phyloP scores from a whole-genome alignment of 2,888 invertebrate species.

The Lomographa bimaculata region DNA sequence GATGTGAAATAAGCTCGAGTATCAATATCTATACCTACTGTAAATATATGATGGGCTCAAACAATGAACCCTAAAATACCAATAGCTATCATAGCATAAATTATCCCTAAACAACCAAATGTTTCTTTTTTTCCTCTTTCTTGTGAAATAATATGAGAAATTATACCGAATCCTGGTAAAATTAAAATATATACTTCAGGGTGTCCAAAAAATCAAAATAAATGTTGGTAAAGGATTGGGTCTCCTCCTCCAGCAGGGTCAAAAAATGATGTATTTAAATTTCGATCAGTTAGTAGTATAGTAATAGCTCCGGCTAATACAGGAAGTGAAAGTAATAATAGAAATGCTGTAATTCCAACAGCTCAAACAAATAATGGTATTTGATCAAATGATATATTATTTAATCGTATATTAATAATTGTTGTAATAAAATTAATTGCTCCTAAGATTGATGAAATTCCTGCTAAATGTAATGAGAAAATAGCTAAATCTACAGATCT shows the following conservation, averaged over 20 bases:
- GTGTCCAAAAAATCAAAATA: constrained; percentile 95
- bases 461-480: constrained; percentile 90
- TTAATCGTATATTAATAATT: constrained; percentile 87
- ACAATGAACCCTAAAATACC: constrained; percentile 92
- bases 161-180: constrained; percentile 92
- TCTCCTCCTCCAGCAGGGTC: constrained; percentile 92
- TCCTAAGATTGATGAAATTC: constrained; percentile 89
- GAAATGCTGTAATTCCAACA: constrained; percentile 76
- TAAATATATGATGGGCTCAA: constrained; percentile 94
- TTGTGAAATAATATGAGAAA: constrained; percentile 90
- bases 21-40: constrained; percentile 92
- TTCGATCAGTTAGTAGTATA: constrained; percentile 90
- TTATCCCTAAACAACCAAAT: constrained; percentile 89
- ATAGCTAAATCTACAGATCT: constrained; percentile 89
- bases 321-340: constrained; percentile 87
- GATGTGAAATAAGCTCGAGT: constrained; percentile 93
- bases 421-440: constrained; percentile 92
- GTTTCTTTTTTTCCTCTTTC: constrained; percentile 90
- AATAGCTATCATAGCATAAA: constrained; percentile 93
- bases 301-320: constrained; percentile 92
- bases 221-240: constrained; percentile 91
- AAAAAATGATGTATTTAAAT: constrained; percentile 92
- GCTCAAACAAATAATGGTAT: constrained; percentile 90
- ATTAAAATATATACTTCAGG: constrained; percentile 95
- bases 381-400: constrained; percentile 84